A percentile compares a stretch with the other conserved stretches of the same genome.
Evolutionary conservation across 2,113 vertebrate genomes (phyloP).

Genomic region (Cyphomyrus plagiostoma): DNA sequence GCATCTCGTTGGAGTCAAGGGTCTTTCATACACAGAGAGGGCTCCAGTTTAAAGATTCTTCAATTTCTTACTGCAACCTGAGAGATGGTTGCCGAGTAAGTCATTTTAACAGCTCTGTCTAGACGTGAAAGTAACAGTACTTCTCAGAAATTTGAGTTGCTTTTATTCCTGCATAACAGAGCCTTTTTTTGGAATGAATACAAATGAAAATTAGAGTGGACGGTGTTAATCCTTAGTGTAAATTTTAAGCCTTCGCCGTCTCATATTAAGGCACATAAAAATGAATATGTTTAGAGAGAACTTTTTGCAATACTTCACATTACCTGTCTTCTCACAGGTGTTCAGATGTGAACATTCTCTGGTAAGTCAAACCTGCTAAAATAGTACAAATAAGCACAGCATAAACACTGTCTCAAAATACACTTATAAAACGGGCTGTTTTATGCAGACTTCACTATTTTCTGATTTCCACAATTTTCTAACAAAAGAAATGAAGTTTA

Average conservation of each 20-base stretch:
- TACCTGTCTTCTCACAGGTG: not conserved
- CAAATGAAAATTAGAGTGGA: not conserved
- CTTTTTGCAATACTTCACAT: not conserved
- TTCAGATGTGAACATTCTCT: not conserved
- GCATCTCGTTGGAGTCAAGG: not conserved
- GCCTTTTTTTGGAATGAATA: not conserved
- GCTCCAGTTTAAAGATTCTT: not conserved
- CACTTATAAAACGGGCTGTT: not conserved
- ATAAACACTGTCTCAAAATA: not conserved
- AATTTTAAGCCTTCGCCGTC: not conserved
- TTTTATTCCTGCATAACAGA: not conserved
- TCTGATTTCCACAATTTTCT: not conserved
- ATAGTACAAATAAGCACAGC: not conserved
- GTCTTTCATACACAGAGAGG: not conserved
- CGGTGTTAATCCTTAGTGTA: not conserved
- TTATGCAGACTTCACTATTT: not conserved
- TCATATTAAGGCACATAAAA: not conserved
- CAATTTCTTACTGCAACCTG: not conserved
- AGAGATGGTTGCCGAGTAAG: not conserved
- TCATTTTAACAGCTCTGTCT: not conserved
- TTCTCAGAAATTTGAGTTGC: not conserved
- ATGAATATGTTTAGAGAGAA: not conserved
- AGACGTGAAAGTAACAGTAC: not conserved
- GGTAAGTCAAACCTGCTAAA: not conserved
- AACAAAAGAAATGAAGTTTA: not conserved